phyloP scores from a whole-genome alignment of 2,797 vertebrate genomes.

The Taenioides sp. region DNA sequence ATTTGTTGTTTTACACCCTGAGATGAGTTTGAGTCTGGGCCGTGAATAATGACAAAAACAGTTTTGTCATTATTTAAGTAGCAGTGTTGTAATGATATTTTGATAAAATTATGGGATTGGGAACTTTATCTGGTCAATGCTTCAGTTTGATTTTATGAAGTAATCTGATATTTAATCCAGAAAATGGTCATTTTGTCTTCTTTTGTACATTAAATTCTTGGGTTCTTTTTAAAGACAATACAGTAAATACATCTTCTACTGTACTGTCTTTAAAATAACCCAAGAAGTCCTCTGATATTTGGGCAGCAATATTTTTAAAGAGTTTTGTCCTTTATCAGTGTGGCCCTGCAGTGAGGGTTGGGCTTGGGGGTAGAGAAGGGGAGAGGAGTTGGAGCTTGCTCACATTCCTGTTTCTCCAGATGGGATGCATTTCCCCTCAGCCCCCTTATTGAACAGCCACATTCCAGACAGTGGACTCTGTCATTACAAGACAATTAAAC shows the following conservation, averaged over 20 bases:
- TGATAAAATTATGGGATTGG: neutral
- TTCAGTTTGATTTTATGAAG: neutral
- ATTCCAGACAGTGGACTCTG: conserved; percentile 50
- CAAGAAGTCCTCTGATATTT: neutral
- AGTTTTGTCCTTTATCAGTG: neutral
- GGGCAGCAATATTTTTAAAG: neutral
- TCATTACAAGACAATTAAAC: conserved; percentile 60
- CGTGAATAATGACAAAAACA: no score
- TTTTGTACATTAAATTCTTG: no score
- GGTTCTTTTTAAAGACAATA: no score
- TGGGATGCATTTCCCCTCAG: conserved; percentile 37
- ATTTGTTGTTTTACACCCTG: no score
- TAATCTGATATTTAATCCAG: neutral
- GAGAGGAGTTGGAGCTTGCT: conserved; percentile 50
- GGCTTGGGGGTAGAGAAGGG: neutral
- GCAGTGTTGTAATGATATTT: no score
- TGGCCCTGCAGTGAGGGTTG: neutral
- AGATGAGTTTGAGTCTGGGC: no score
- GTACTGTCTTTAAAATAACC: no score
- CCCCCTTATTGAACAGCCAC: conserved; percentile 42
- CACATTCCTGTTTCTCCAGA: conserved; percentile 52
- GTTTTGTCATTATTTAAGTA: no score
- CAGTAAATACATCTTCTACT: no score
- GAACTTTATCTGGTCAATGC: neutral
- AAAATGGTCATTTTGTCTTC: no score